phyloP scores from a whole-genome alignment of 1,140 invertebrate genomes.

The Hyposmocoma kahamanoa region DNA sequence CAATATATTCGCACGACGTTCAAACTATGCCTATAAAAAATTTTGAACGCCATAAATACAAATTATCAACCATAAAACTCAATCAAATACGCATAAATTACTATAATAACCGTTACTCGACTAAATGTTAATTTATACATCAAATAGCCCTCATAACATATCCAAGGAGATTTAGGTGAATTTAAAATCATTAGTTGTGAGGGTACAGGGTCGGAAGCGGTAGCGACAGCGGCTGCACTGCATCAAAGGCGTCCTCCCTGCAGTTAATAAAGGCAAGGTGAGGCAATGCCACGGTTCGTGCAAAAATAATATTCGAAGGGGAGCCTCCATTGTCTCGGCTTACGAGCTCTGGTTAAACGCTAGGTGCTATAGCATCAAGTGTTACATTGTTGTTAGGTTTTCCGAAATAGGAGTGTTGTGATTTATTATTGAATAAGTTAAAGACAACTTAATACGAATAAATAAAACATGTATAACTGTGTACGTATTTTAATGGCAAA shows the following conservation, averaged over 20 bases:
- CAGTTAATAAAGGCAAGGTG: conserved; percentile 67
- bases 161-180: conserved; percentile 35
- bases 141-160: conserved; percentile 21
- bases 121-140: background rate
- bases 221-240: too few relatives aligned
- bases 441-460: too few relatives aligned
- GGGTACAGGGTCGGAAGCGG: too few relatives aligned
- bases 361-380: conserved; percentile 8
- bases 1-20: too few relatives aligned
- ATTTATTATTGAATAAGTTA: too few relatives aligned
- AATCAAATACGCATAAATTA: background rate
- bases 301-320: conserved; percentile 51
- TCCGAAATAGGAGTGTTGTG: too few relatives aligned
- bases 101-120: background rate
- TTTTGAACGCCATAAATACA: too few relatives aligned
- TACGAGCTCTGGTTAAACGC: conserved; percentile 28
- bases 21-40: too few relatives aligned
- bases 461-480: too few relatives aligned
- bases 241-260: conserved; percentile 55
- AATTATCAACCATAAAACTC: too few relatives aligned
- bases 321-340: conserved; percentile 35
- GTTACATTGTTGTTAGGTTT: background rate
- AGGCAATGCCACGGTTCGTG: conserved; percentile 47
- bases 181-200: conserved; percentile 62
- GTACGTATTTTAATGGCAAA: too few relatives aligned